These are phyloP conservation scores for Sternarchorhynchus goeldii DNA, from an alignment of 2,797 vertebrate genomes.

Conservation along the genomic window DNA sequence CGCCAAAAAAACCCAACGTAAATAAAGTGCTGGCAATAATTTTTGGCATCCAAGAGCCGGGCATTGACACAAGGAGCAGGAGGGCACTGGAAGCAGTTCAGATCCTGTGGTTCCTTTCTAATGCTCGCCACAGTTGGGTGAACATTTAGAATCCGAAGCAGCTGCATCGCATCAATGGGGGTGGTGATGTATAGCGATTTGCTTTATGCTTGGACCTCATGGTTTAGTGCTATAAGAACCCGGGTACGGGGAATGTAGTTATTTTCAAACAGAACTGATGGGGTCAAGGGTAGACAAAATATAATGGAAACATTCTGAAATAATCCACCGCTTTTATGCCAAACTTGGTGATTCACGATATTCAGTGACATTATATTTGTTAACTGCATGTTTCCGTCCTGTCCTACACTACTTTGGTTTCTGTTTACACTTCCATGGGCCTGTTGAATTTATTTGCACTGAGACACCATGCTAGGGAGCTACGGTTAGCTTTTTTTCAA, in stretches of 20 bases:
- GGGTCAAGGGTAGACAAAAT: neutral
- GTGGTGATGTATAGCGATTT: constrained; percentile 1
- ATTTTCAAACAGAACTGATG: neutral
- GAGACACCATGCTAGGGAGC: neutral
- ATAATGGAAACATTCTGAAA: neutral
- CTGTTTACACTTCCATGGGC: too few relatives aligned
- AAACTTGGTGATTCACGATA: neutral
- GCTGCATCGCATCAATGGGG: neutral
- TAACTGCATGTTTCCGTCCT: neutral
- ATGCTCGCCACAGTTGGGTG: neutral
- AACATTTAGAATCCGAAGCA: constrained; percentile 17
- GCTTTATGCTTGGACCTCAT: neutral
- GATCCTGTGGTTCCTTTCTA: constrained; percentile 4
- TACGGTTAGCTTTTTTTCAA: too few relatives aligned
- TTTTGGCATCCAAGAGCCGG: constrained; percentile 15
- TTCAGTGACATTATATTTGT: neutral
- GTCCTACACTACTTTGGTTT: too few relatives aligned
- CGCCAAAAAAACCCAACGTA: constrained; percentile 20
- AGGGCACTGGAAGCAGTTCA: constrained; percentile 2
- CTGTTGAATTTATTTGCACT: neutral
- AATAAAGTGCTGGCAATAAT: constrained; percentile 24
- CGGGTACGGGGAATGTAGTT: neutral
- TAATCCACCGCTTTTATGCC: neutral
- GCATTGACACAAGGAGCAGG: constrained; percentile 8
- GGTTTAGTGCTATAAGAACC: neutral